Conservation (phyloP, 2,888 invertebrate species). For the Gerris lacustris region DNA sequence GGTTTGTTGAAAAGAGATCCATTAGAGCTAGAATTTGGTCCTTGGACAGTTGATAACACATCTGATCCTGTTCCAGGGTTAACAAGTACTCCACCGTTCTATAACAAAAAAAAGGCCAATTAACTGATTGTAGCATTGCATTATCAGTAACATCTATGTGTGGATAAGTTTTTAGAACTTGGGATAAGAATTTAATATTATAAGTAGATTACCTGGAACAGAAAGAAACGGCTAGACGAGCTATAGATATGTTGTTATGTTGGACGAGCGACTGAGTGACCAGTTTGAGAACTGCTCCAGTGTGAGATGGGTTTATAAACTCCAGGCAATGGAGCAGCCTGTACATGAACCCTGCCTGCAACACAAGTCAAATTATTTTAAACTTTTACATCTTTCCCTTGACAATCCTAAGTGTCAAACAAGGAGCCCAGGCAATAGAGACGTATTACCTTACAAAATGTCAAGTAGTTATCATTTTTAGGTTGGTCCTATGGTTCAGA, state of each 20-base stretch:
- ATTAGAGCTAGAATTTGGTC: slow-evolving; percentile 57
- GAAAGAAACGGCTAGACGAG: slow-evolving; percentile 56
- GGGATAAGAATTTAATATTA: no score
- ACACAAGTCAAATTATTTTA: slow-evolving; percentile 26
- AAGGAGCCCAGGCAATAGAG: no score
- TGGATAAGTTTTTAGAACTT: neutral
- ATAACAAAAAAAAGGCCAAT: slow-evolving; percentile 14
- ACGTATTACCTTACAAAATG: no score
- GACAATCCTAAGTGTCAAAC: no score
- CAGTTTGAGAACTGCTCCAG: slow-evolving; percentile 53
- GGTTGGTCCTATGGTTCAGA: no score
- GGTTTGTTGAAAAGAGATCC: slow-evolving; percentile 41
- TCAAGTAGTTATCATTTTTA: no score
- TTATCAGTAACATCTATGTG: neutral
- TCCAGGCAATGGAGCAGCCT: slow-evolving; percentile 57
- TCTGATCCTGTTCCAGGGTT: slow-evolving; percentile 47
- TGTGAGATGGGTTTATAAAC: slow-evolving; percentile 55
- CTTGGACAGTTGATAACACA: slow-evolving; percentile 50
- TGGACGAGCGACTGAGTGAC: slow-evolving; percentile 52
- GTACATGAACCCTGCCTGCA: slow-evolving; percentile 54
- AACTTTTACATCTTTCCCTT: no score
- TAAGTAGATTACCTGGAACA: slow-evolving; percentile 43
- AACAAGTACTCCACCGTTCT: slow-evolving; percentile 53
- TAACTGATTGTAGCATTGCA: neutral
- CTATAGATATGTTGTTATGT: slow-evolving; percentile 53